phyloP scores from a whole-genome alignment of 2,113 vertebrate genomes.

The Sphaerodactylus townsendi region DNA sequence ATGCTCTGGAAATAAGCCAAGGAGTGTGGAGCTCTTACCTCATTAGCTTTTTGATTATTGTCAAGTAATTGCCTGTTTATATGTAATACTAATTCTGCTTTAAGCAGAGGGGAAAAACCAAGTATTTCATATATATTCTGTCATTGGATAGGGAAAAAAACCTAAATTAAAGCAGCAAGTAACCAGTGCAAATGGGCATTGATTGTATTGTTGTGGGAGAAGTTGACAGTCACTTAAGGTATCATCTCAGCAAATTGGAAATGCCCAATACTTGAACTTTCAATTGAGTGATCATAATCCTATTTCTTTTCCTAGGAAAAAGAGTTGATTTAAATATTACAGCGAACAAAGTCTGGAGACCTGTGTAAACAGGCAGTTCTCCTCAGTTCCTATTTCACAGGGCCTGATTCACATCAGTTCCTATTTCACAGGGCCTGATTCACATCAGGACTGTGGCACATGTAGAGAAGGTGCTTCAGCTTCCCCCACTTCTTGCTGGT shows the following conservation, averaged over 20 bases:
- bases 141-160: neutral
- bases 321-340: neutral
- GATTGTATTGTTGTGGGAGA: neutral
- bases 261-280: neutral
- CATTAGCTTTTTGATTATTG: neutral
- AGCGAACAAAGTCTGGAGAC: too few species aligned
- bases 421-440: too few species aligned
- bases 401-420: too few species aligned
- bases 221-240: neutral
- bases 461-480: too few species aligned
- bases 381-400: too few species aligned
- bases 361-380: too few species aligned
- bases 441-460: too few species aligned
- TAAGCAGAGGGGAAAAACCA: too few species aligned
- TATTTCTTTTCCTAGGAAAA: neutral
- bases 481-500: too few species aligned
- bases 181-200: rapidly evolving
- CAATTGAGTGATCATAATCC: neutral
- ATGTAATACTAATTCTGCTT: neutral
- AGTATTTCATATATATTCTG: too few species aligned
- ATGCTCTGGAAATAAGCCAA: neutral
- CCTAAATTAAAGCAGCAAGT: neutral
- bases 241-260: neutral
- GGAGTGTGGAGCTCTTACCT: neutral
- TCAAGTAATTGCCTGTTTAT: constrained; percentile 13